These are phyloP conservation scores for Cyclargus thomasi DNA, from an alignment of 1,140 invertebrate species.

Conservation along the genomic window DNA sequence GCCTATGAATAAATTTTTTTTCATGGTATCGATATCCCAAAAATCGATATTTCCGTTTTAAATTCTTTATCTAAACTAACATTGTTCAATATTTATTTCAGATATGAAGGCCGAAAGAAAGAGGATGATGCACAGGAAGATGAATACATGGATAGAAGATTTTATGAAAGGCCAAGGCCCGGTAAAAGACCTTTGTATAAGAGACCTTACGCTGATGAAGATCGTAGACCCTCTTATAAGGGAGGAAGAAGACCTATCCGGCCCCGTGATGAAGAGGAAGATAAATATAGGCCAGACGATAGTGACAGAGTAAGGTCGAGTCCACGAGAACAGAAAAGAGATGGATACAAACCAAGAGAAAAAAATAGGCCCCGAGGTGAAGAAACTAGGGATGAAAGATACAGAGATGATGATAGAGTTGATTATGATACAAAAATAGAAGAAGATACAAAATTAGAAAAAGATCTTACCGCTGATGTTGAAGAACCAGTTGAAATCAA, in stretches of 20 bases:
- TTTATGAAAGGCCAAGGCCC: slow-evolving; percentile 48
- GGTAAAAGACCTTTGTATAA: slow-evolving; percentile 38
- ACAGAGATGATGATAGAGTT: slow-evolving; percentile 33
- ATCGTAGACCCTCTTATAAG: slow-evolving; percentile 53
- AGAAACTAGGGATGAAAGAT: slow-evolving; percentile 34
- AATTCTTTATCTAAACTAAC: neutral
- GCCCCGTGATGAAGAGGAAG: slow-evolving; percentile 49
- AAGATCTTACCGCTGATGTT: slow-evolving; percentile 20
- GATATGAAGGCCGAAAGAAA: slow-evolving; percentile 60
- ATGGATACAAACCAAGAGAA: slow-evolving; percentile 34
- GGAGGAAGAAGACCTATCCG: slow-evolving; percentile 45
- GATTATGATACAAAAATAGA: slow-evolving; percentile 30
- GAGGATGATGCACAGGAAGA: slow-evolving; percentile 64
- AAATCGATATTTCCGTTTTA: neutral
- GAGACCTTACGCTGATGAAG: slow-evolving; percentile 53
- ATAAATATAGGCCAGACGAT: slow-evolving; percentile 37
- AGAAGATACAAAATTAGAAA: slow-evolving; percentile 35
- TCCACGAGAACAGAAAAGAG: slow-evolving; percentile 27
- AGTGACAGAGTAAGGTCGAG: slow-evolving; percentile 38
- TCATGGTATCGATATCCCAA: no score
- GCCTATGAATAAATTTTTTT: no score
- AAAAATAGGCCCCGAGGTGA: slow-evolving; percentile 37
- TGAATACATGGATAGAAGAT: slow-evolving; percentile 67
- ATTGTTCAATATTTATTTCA: slow-evolving; percentile 35
- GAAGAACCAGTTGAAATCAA: slow-evolving; percentile 23